A percentile compares a stretch with the other conserved stretches of the same genome.
These are phyloP conservation scores for Sarotherodon lohbergeri DNA, from an alignment of 2,113 vertebrate genomes.

Conservation along the genomic window DNA sequence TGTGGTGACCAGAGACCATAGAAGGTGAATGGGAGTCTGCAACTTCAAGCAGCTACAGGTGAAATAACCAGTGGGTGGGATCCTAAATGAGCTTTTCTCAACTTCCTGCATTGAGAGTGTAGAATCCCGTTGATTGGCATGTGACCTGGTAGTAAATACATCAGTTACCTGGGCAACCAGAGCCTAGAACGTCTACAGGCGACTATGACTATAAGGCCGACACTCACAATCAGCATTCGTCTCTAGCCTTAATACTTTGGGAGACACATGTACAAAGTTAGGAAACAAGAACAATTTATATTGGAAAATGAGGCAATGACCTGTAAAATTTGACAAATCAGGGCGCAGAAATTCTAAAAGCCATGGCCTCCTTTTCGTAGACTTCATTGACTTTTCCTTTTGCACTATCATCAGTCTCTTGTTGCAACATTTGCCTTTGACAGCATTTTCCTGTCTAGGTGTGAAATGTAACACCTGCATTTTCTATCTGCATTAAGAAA, in stretches of 20 bases:
- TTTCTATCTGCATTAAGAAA: neutral
- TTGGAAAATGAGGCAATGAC: neutral
- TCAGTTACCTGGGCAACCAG: neutral
- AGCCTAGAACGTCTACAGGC: neutral
- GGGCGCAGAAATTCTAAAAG: neutral
- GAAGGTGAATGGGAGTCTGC: neutral
- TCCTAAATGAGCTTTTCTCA: neutral
- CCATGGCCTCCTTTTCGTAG: neutral
- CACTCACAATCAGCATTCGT: fast-evolving
- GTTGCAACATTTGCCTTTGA: neutral
- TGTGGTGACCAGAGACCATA: neutral
- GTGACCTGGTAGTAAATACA: neutral
- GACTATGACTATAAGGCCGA: neutral
- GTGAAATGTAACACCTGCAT: neutral
- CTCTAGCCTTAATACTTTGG: neutral
- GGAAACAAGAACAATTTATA: neutral
- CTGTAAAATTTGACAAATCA: neutral
- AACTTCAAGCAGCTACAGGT: neutral
- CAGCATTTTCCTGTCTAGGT: neutral
- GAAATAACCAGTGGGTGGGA: neutral
- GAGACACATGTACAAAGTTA: neutral
- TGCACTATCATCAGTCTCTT: neutral
- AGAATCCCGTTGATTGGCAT: neutral
- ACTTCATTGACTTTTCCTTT: neutral
- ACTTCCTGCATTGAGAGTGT: neutral